Conservation (phyloP, 2,797 vertebrate species). For the Zalophus californianus region DNA sequence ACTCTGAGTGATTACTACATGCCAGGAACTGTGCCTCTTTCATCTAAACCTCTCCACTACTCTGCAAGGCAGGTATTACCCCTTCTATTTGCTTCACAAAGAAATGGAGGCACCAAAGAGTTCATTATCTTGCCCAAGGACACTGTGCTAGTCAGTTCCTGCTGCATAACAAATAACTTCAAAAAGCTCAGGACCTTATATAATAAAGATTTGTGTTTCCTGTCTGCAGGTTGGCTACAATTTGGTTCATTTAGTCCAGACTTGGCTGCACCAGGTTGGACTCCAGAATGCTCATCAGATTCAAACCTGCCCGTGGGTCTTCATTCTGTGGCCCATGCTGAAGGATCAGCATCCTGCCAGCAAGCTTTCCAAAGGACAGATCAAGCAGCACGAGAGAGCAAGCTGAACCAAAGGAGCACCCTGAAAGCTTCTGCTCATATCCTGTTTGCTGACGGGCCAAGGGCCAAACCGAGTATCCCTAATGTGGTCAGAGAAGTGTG, state of each 20-base stretch:
- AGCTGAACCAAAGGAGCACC: not conserved
- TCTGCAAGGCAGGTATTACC: not conserved
- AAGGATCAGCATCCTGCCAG: not conserved
- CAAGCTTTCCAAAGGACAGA: not conserved
- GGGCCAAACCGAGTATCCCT: not conserved
- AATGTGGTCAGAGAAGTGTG: too few species aligned
- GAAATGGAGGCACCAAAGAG: not conserved
- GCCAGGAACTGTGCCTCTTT: not conserved
- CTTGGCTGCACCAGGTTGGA: not conserved
- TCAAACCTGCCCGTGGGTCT: not conserved
- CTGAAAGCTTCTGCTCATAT: not conserved
- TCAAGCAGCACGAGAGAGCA: not conserved
- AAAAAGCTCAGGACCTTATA: not conserved
- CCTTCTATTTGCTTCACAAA: not conserved
- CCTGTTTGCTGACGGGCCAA: rapidly evolving
- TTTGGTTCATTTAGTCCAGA: not conserved
- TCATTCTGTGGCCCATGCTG: not conserved
- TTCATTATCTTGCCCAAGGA: not conserved
- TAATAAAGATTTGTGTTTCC: not conserved
- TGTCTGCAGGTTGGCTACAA: not conserved
- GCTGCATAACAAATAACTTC: not conserved
- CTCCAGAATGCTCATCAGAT: not conserved
- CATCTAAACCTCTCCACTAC: not conserved
- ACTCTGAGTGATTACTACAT: not conserved
- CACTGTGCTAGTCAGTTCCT: not conserved